These are phyloP conservation scores for Limnephilus auricula DNA, from an alignment of 2,888 invertebrate genomes.

Conservation along the genomic window DNA sequence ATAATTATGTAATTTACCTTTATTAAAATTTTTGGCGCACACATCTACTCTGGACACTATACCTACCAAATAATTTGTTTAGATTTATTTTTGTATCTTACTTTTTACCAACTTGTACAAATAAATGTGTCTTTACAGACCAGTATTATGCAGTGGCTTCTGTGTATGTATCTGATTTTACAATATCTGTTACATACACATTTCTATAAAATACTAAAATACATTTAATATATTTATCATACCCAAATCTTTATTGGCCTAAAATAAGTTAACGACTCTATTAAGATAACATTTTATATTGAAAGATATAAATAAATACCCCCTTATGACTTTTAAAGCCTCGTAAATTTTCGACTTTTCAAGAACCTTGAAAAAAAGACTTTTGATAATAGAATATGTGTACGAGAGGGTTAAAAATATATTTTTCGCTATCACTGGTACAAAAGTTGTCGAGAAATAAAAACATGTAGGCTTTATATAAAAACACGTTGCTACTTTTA, in stretches of 20 bases:
- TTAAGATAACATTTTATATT: not conserved
- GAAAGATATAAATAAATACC: not conserved
- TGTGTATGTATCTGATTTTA: not conserved
- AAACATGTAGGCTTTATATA: no score
- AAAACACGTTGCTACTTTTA: no score
- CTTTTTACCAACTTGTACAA: not conserved
- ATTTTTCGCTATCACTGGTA: not conserved
- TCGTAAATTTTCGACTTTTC: not conserved
- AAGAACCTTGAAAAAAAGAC: not conserved
- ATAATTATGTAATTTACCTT: no score
- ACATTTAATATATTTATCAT: not conserved
- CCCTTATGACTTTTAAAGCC: not conserved
- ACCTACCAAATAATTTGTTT: no score
- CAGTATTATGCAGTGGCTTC: not conserved
- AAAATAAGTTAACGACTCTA: not conserved
- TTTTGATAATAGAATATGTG: not conserved
- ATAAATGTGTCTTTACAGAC: not conserved
- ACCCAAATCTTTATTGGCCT: not conserved
- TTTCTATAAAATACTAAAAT: not conserved
- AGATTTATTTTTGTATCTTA: no score
- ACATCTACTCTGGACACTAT: no score
- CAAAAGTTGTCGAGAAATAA: not conserved
- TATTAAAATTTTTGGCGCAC: no score
- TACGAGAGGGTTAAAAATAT: not conserved
- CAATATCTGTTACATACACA: not conserved